Evolutionary conservation across 1,140 invertebrate species (phyloP).

Genomic region (Ceratoteleas bidentatus): DNA sequence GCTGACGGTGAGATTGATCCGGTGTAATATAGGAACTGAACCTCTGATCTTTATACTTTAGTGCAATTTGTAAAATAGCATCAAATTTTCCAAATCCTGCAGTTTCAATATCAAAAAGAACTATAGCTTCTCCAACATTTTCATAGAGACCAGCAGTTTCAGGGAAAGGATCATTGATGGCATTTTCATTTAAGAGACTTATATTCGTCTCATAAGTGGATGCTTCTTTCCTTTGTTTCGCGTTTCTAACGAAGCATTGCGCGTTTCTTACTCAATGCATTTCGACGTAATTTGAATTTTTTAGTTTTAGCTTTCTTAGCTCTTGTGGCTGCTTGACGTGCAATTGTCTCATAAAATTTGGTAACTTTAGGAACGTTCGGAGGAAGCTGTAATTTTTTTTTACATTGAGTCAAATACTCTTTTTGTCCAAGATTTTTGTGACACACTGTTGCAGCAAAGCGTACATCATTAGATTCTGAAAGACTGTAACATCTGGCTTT

Average conservation of each 20-base stretch:
- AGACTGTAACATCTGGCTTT: slow-evolving; percentile 43
- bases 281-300: slow-evolving; percentile 16
- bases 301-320: slow-evolving; percentile 11
- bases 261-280: not conserved
- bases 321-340: not conserved
- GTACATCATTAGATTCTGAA: slow-evolving; percentile 36
- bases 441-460: slow-evolving; percentile 24
- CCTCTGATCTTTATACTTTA: slow-evolving; percentile 7
- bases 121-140: slow-evolving; percentile 10
- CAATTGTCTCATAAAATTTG: not conserved
- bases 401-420: slow-evolving; percentile 4
- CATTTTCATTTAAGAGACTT: not conserved
- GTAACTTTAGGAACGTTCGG: too few relatives aligned
- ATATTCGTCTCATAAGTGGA: slow-evolving; percentile 10
- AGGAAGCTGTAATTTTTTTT: not conserved
- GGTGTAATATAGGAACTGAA: slow-evolving; percentile 45
- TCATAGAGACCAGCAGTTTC: not conserved
- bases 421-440: slow-evolving; percentile 33
- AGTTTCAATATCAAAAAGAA: slow-evolving; percentile 48
- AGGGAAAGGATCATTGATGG: not conserved
- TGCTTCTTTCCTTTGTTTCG: slow-evolving; percentile 9
- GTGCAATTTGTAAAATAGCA: slow-evolving; percentile 43
- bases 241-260: slow-evolving; percentile 8
- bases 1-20: slow-evolving; percentile 35
- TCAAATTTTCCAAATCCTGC: slow-evolving; percentile 20